phyloP scores from a whole-genome alignment of 2,888 invertebrate species.

The Scrobipalpa costella region DNA sequence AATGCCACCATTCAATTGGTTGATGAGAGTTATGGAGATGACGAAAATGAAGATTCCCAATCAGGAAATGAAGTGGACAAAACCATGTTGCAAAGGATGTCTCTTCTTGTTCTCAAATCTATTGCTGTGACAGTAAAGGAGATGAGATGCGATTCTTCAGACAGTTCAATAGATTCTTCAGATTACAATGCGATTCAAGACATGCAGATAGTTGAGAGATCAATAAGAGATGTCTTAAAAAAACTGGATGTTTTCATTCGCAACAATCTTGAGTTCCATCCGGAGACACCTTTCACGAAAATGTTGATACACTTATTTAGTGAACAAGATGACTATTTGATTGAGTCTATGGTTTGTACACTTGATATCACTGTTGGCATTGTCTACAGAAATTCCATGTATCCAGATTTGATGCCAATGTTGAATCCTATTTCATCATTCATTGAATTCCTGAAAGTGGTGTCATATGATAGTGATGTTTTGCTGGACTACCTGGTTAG shows the following conservation, averaged over 20 bases:
- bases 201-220: conserved; percentile 92
- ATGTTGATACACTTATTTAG: conserved; percentile 93
- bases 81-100: conserved; percentile 92
- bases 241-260: conserved; percentile 92
- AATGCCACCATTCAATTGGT: conserved; percentile 69
- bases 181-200: conserved; percentile 94
- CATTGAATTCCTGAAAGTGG: conserved; percentile 91
- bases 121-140: conserved; percentile 95
- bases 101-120: conserved; percentile 92
- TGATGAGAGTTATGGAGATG: conserved; percentile 73
- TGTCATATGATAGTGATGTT: conserved; percentile 90
- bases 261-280: conserved; percentile 90
- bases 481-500: conserved; percentile 92
- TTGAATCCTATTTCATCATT: conserved; percentile 93
- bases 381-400: conserved; percentile 89
- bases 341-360: conserved; percentile 96
- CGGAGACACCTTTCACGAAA: conserved; percentile 92
- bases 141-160: conserved; percentile 92
- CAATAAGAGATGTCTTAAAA: conserved; percentile 90
- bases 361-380: conserved; percentile 93
- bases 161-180: conserved; percentile 91
- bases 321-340: conserved; percentile 94
- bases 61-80: conserved; percentile 84
- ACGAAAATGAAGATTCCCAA: conserved; percentile 62
- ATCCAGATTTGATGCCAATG: conserved; percentile 90